phyloP scores from a whole-genome alignment of 2,113 vertebrate species.

The Notothenia rossii region DNA sequence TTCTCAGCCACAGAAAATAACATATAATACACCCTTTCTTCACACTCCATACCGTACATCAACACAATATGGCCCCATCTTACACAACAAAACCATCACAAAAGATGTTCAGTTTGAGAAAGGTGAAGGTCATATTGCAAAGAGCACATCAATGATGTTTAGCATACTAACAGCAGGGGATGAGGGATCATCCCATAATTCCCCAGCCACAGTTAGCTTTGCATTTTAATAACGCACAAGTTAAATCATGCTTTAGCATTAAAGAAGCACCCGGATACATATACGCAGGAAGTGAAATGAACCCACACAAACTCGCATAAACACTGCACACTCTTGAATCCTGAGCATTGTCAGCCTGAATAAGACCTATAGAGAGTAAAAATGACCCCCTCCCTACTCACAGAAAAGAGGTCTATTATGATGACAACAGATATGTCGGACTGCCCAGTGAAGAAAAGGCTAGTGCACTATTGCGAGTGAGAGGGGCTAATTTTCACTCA shows the following conservation, averaged over 20 bases:
- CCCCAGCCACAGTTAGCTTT: not conserved
- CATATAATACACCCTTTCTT: not conserved
- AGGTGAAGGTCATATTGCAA: conserved; percentile 1
- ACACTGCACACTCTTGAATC: not conserved
- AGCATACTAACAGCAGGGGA: not conserved
- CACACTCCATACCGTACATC: not conserved
- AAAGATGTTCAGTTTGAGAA: conserved; percentile 1
- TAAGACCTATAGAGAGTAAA: conserved; percentile 44
- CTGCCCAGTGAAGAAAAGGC: conserved; percentile 66
- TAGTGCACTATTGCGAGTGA: conserved; percentile 59
- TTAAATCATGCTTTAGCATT: conserved; percentile 23
- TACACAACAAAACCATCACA: not conserved
- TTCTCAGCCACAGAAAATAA: not conserved
- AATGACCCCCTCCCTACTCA: conserved; percentile 42
- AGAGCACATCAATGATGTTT: conserved; percentile 18
- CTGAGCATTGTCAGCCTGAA: conserved; percentile 22
- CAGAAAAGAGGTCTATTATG: conserved; percentile 56
- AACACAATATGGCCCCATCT: not conserved
- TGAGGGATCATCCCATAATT: conserved; percentile 6
- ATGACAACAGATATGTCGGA: conserved; percentile 65
- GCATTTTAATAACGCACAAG: conserved; percentile 20
- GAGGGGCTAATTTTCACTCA: conserved; percentile 73
- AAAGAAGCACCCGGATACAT: conserved; percentile 1
- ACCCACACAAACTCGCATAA: not conserved
- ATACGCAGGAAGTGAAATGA: conserved; percentile 7